Evolutionary conservation across 2,888 invertebrate species (phyloP).

Genomic region (Odontocolon sp.): DNA sequence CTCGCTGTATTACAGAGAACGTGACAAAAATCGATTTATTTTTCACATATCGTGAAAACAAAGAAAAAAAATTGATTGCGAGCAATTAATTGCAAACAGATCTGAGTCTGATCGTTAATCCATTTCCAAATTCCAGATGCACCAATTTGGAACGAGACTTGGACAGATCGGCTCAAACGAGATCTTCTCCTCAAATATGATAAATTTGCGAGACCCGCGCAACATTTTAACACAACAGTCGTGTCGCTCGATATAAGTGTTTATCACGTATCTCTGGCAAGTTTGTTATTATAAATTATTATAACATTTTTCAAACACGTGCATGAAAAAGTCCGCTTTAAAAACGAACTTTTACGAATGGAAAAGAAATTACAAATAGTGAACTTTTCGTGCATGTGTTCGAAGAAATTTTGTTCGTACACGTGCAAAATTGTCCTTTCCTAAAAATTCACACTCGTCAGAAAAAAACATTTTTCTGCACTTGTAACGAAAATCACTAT

Average conservation of each 20-base stretch:
- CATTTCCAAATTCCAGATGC: constrained; percentile 62
- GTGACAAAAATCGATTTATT: background rate
- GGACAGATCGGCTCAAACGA: constrained; percentile 83
- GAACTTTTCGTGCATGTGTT: too few relatives aligned
- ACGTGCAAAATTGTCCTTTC: too few relatives aligned
- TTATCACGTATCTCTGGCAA: constrained; percentile 84
- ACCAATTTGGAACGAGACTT: constrained; percentile 83
- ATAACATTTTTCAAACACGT: too few relatives aligned
- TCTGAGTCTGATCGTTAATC: too few relatives aligned
- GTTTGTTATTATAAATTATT: constrained; percentile 47
- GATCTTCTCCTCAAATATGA: constrained; percentile 84
- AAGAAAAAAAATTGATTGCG: background rate
- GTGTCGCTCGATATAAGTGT: constrained; percentile 84
- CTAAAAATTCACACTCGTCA: too few relatives aligned
- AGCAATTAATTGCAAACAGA: background rate
- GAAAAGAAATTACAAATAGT: too few relatives aligned
- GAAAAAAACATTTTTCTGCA: too few relatives aligned
- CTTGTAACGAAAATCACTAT: too few relatives aligned
- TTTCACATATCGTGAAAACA: background rate
- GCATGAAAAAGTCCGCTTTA: too few relatives aligned
- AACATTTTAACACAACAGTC: constrained; percentile 81
- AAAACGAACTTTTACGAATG: too few relatives aligned
- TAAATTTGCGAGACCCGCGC: constrained; percentile 83
- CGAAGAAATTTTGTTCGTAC: too few relatives aligned
- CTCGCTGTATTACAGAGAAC: background rate